Conservation (phyloP, 1,140 invertebrate species). For the Leptoteleia sp. region DNA sequence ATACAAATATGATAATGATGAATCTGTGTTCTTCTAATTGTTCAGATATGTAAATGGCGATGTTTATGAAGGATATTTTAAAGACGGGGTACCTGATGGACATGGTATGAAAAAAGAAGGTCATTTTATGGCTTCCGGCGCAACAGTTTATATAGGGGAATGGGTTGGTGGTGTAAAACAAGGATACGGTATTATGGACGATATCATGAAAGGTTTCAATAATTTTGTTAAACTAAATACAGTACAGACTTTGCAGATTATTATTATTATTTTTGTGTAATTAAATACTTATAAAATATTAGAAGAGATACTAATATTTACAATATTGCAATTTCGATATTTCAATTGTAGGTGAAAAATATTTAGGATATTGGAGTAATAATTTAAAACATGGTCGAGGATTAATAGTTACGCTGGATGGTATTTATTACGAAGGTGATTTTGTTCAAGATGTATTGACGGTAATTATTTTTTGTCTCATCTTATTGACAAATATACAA, state of each 20-base stretch:
- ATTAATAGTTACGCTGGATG: slow-evolving; percentile 92
- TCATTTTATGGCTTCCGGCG: slow-evolving; percentile 87
- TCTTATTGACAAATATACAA: neutral
- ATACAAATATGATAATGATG: no score
- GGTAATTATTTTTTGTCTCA: slow-evolving; percentile 77
- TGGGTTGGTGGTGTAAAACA: slow-evolving; percentile 88
- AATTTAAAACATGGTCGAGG: slow-evolving; percentile 90
- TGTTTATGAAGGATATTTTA: slow-evolving; percentile 92
- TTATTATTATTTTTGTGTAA: no score
- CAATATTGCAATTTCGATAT: no score
- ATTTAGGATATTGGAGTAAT: slow-evolving; percentile 92
- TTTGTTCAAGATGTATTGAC: slow-evolving; percentile 89
- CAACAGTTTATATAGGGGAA: slow-evolving; percentile 92
- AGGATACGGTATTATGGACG: slow-evolving; percentile 94
- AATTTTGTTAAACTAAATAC: neutral
- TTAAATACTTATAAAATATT: no score
- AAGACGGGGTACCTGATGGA: slow-evolving; percentile 90
- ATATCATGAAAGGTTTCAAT: slow-evolving; percentile 85
- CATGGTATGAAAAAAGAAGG: slow-evolving; percentile 92
- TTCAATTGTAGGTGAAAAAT: slow-evolving; percentile 91
- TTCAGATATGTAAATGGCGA: slow-evolving; percentile 85
- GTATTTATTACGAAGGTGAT: slow-evolving; percentile 93
- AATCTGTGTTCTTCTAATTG: no score
- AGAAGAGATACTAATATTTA: no score
- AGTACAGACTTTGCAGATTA: no score